These are phyloP conservation scores for Papilio helenus DNA, from an alignment of 1,140 invertebrate species.

Conservation along the genomic window DNA sequence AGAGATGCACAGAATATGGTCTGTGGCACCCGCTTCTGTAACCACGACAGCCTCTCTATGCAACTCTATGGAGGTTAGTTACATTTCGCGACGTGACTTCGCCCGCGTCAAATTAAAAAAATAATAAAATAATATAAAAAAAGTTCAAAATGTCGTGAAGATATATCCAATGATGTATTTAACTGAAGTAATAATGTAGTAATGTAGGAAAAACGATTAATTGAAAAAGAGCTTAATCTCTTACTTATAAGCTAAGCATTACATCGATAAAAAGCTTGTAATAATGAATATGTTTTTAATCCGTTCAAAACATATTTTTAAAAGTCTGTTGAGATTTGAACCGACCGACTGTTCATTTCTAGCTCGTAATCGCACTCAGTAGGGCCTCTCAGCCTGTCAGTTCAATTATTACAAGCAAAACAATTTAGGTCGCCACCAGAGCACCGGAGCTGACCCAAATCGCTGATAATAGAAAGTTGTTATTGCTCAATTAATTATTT, in stretches of 20 bases:
- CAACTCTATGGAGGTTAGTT: slow-evolving; percentile 89
- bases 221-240: not conserved
- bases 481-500: slow-evolving; percentile 39
- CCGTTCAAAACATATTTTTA: not conserved
- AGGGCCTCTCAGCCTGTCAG: not conserved
- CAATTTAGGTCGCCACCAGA: slow-evolving; percentile 23
- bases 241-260: not conserved
- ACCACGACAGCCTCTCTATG: slow-evolving; percentile 90
- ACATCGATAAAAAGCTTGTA: not conserved
- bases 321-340: not conserved
- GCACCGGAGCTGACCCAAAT: slow-evolving; percentile 21
- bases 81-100: no score
- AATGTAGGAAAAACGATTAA: no score
- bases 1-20: slow-evolving; percentile 91
- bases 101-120: no score
- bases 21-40: slow-evolving; percentile 92
- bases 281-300: not conserved
- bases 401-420: slow-evolving; percentile 18
- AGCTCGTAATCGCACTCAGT: not conserved
- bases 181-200: no score
- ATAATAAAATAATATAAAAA: no score
- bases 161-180: no score
- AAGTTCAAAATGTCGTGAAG: no score
- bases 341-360: not conserved
- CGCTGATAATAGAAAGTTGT: slow-evolving; percentile 37